phyloP scores from a whole-genome alignment of 2,888 invertebrate species.

The Phengaris alcon region DNA sequence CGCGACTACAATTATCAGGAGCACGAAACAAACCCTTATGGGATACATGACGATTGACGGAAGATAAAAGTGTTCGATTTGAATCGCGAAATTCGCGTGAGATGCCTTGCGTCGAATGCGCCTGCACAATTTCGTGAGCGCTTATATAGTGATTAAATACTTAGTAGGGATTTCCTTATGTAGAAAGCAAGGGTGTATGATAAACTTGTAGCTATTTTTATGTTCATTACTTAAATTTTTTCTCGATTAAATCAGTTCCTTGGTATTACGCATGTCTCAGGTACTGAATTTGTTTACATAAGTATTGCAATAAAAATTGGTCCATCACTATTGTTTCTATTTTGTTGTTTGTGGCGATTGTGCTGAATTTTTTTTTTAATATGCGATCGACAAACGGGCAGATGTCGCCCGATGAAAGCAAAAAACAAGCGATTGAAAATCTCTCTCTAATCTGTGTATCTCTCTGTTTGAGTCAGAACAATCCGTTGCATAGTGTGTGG shows the following conservation, averaged over 20 bases:
- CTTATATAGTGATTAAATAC: conserved; percentile 20
- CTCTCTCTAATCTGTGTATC: no score
- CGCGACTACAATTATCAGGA: neutral
- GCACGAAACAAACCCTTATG: conserved; percentile 7
- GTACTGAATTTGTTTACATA: neutral
- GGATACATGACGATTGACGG: conserved; percentile 8
- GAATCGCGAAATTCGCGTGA: neutral
- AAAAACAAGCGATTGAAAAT: no score
- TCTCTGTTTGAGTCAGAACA: no score
- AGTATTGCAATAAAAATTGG: neutral
- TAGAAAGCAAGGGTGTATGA: conserved; percentile 12
- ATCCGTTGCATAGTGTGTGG: no score
- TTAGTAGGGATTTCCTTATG: conserved; percentile 24
- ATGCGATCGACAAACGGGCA: no score
- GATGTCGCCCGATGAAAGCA: no score
- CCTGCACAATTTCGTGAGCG: neutral
- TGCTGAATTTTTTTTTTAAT: no score
- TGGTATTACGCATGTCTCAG: neutral
- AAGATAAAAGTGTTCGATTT: neutral
- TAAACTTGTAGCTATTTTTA: conserved; percentile 10
- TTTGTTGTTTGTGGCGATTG: neutral
- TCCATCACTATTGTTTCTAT: neutral
- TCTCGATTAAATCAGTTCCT: neutral
- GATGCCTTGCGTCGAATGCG: neutral
- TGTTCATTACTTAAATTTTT: neutral